A percentile compares a stretch with the other conserved stretches of the same genome.
Evolutionary conservation across 2,113 vertebrate genomes (phyloP).

Genomic region (Coptodon rendalli): DNA sequence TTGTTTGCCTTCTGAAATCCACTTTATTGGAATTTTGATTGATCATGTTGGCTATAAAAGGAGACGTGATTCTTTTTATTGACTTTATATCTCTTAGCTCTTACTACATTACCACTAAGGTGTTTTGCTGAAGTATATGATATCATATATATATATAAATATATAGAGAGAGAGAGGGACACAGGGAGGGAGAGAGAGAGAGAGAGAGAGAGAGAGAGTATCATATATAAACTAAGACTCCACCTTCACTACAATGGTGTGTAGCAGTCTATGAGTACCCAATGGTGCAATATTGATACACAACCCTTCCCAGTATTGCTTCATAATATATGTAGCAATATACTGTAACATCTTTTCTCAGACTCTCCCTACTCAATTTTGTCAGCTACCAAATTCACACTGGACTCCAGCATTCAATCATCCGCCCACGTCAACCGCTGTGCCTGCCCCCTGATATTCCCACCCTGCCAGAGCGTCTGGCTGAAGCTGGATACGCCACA

Average conservation of each 20-base stretch:
- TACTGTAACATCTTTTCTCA: neutral
- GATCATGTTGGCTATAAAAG: neutral
- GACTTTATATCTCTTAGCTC: neutral
- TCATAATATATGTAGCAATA: neutral
- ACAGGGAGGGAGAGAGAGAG: accelerated
- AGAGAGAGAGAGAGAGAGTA: neutral
- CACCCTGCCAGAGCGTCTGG: conserved; percentile 86
- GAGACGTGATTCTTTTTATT: neutral
- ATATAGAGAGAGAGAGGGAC: neutral
- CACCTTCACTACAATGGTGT: neutral
- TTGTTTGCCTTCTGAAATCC: neutral
- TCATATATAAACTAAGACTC: neutral
- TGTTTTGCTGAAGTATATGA: neutral
- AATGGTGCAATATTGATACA: neutral
- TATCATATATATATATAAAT: neutral
- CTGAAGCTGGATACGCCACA: conserved; percentile 83
- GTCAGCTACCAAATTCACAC: conserved; percentile 93
- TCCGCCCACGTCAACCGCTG: conserved; percentile 86
- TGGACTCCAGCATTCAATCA: conserved; percentile 92
- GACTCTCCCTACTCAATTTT: neutral
- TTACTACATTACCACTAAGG: neutral
- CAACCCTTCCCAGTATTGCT: neutral
- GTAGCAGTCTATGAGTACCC: neutral
- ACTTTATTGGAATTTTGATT: neutral
- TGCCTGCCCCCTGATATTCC: conserved; percentile 83